A percentile compares a stretch with the other conserved stretches of the same genome.
These are phyloP conservation scores for Ranitomeya variabilis DNA, from an alignment of 2,113 vertebrate species.

Conservation along the genomic window DNA sequence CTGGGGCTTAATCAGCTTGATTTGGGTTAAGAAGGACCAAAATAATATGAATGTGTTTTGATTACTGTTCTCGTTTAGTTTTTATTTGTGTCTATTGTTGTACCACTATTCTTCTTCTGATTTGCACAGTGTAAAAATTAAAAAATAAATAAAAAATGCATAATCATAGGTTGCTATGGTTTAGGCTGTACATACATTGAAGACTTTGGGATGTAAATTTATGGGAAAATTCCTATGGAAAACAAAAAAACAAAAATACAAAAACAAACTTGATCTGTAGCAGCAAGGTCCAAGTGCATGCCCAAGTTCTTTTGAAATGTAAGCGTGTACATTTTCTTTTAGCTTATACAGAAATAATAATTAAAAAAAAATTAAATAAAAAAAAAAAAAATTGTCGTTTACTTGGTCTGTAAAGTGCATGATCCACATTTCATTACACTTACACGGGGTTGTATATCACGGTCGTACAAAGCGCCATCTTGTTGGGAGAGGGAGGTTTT, in stretches of 20 bases:
- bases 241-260: conserved; percentile 70
- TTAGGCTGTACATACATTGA: conserved; percentile 92
- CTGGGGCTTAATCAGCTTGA: conserved; percentile 70
- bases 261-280: conserved; percentile 86
- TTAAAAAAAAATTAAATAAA: conserved; percentile 72
- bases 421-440: too few relatives aligned
- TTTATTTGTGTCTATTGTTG: conserved; percentile 53
- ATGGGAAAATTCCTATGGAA: conserved; percentile 96
- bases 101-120: conserved; percentile 63
- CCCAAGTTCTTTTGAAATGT: conserved; percentile 88
- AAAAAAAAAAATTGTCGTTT: not conserved
- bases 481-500: too few relatives aligned
- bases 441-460: too few relatives aligned
- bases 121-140: conserved; percentile 94
- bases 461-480: too few relatives aligned
- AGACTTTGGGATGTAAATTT: conserved; percentile 94
- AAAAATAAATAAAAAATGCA: conserved; percentile 76
- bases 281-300: conserved; percentile 89
- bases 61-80: conserved; percentile 68
- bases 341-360: conserved; percentile 98
- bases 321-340: conserved; percentile 98
- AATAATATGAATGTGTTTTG: conserved; percentile 78
- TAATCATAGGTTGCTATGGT: conserved; percentile 98
- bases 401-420: not conserved
- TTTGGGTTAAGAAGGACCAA: conserved; percentile 92